Evolutionary conservation across 2,888 invertebrate genomes (phyloP).

Genomic region (Meandrusa payeni): DNA sequence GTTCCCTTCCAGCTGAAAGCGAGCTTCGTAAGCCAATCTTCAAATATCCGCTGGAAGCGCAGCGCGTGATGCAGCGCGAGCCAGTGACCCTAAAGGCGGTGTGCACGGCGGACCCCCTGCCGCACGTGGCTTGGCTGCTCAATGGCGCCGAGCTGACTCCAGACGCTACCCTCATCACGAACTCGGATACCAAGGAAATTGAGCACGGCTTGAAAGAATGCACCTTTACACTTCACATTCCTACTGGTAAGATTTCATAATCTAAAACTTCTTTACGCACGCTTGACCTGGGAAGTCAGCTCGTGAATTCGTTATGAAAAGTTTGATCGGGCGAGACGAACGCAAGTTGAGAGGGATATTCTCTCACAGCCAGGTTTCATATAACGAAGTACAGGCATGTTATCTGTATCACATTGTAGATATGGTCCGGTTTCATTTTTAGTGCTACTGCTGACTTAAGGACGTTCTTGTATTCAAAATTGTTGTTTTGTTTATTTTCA

Average conservation of each 20-base stretch:
- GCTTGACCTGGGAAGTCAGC: too few species aligned
- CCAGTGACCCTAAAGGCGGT: constrained; percentile 85
- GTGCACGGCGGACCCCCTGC: constrained; percentile 93
- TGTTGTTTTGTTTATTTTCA: too few species aligned
- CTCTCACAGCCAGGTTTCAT: too few species aligned
- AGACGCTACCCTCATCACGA: constrained; percentile 83
- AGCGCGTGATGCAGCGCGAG: constrained; percentile 85
- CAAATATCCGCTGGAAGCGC: constrained; percentile 84
- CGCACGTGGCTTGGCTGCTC: constrained; percentile 92
- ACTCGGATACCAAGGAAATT: constrained; percentile 83
- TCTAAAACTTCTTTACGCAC: not conserved
- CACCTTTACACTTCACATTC: constrained; percentile 88
- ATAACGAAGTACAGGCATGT: too few species aligned
- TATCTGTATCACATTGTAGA: too few species aligned
- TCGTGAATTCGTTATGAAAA: too few species aligned
- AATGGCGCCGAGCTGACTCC: constrained; percentile 85
- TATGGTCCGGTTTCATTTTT: too few species aligned
- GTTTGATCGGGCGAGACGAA: too few species aligned
- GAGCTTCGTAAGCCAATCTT: constrained; percentile 90
- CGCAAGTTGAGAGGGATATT: too few species aligned
- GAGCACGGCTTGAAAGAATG: constrained; percentile 91
- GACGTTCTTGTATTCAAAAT: too few species aligned
- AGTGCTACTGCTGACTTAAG: too few species aligned
- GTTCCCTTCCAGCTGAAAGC: constrained; percentile 83
- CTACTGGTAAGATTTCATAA: constrained; percentile 77